A percentile compares a stretch with the other conserved stretches of the same genome.
These are phyloP conservation scores for Anadara kagoshimensis DNA, from an alignment of 1,140 invertebrate species.

Conservation along the genomic window DNA sequence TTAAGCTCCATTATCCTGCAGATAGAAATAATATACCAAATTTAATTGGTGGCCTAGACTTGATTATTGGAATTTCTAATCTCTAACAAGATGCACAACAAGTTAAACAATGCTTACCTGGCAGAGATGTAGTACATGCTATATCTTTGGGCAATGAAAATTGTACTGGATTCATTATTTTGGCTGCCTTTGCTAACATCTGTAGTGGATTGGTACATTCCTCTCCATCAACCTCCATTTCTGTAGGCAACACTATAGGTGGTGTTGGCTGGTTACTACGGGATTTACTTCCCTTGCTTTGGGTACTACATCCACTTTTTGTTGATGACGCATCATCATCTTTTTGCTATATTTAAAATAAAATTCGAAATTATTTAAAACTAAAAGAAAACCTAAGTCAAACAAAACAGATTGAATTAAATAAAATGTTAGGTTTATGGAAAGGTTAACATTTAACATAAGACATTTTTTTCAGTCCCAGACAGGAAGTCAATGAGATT, in stretches of 20 bases:
- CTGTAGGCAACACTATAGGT: conserved; percentile 33
- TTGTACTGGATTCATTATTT: conserved; percentile 88
- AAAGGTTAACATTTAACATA: no score
- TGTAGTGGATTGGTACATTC: conserved; percentile 77
- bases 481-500: no score
- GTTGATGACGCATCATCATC: conserved; percentile 54
- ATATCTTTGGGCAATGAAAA: conserved; percentile 90
- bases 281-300: conserved; percentile 22
- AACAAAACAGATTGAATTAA: no score
- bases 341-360: conserved; percentile 14
- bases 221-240: conserved; percentile 42
- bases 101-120: conserved; percentile 78
- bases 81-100: no score
- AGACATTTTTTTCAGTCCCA: no score
- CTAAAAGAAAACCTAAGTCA: no score
- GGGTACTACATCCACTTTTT: conserved; percentile 47
- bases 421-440: no score
- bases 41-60: no score
- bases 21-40: no score
- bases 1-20: no score
- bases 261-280: conserved; percentile 23
- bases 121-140: conserved; percentile 85
- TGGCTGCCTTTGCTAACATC: conserved; percentile 85
- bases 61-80: no score
- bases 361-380: not conserved